phyloP scores from a whole-genome alignment of 2,888 invertebrate genomes.

The Torymus texanus region DNA sequence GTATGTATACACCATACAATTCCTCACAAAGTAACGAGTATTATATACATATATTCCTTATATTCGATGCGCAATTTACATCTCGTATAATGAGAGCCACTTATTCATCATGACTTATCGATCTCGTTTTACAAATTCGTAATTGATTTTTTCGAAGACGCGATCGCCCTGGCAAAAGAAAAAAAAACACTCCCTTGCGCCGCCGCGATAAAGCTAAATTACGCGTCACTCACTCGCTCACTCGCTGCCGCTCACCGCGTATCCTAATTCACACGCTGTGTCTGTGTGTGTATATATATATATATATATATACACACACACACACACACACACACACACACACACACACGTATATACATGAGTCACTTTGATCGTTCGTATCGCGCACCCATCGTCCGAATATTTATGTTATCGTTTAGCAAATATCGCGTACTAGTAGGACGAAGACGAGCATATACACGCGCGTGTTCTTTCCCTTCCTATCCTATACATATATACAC shows the following conservation, averaged over 20 bases:
- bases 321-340: too few species aligned
- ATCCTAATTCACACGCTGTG: slow-evolving; percentile 33
- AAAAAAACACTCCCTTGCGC: background rate
- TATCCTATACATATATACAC: background rate
- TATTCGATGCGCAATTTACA: too few species aligned
- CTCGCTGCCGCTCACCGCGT: background rate
- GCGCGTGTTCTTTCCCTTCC: background rate
- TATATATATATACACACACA: too few species aligned
- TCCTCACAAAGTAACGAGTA: too few species aligned
- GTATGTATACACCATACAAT: too few species aligned
- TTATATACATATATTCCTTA: too few species aligned
- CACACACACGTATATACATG: background rate
- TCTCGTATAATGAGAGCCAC: background rate
- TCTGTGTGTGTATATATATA: too few species aligned
- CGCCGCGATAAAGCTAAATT: background rate
- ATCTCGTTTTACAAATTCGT: background rate
- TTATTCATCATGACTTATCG: slow-evolving; percentile 21
- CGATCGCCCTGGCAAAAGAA: too few species aligned
- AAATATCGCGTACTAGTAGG: background rate
- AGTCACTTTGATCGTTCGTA: slow-evolving; percentile 22
- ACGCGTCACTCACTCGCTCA: slow-evolving; percentile 2
- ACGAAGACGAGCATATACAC: background rate
- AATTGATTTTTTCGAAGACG: background rate
- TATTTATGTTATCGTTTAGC: slow-evolving; percentile 19
- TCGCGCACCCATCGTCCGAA: background rate